Evolutionary conservation across 2,797 vertebrate species (phyloP).

Genomic region (Holocentrus rufus): DNA sequence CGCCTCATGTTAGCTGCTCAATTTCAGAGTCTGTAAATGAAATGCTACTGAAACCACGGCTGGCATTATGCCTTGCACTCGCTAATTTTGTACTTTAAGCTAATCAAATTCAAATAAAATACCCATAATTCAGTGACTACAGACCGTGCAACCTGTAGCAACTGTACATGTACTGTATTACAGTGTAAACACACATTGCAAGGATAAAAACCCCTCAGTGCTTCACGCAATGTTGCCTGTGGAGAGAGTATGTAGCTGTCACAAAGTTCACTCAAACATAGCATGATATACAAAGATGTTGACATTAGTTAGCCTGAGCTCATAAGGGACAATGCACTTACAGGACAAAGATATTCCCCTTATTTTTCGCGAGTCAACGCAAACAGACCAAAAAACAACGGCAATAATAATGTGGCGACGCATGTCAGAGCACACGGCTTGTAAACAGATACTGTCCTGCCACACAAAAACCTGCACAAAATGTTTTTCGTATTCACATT

Average conservation of each 20-base stretch:
- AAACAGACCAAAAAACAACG: constrained; percentile 58
- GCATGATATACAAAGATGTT: neutral
- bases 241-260: neutral
- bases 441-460: neutral
- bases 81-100: neutral
- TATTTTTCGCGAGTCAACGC: constrained; percentile 75
- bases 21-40: no score
- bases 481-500: constrained; percentile 44
- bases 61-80: neutral
- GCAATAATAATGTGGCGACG: constrained; percentile 57
- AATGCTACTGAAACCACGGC: no score
- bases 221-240: neutral
- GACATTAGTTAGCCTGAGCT: constrained; percentile 37
- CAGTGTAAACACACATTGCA: neutral
- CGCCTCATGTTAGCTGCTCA: no score
- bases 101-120: neutral
- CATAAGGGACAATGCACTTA: constrained; percentile 64
- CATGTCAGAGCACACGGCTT: constrained; percentile 55
- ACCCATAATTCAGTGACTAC: neutral
- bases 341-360: constrained; percentile 82
- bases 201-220: neutral
- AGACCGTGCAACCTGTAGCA: no score
- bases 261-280: neutral
- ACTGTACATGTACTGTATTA: neutral
- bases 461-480: constrained; percentile 40